phyloP scores from a whole-genome alignment of 2,113 vertebrate species.

The Camelus bactrianus region DNA sequence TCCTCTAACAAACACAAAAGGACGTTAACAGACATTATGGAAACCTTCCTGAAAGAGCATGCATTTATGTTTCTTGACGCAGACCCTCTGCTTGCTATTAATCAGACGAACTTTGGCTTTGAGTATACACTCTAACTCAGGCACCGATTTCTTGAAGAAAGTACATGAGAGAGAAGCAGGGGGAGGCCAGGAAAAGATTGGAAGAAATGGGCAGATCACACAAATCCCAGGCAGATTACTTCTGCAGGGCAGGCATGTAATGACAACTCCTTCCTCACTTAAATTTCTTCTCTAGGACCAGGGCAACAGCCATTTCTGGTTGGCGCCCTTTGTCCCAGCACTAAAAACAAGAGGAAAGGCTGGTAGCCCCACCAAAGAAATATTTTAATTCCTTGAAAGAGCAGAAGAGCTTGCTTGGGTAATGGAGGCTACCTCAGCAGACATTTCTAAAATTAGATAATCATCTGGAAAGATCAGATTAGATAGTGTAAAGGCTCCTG shows the following conservation, averaged over 20 bases:
- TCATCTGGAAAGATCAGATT: constrained; percentile 17
- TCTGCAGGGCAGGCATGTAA: background rate
- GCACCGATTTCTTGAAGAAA: background rate
- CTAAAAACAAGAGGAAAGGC: background rate
- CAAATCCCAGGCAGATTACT: background rate
- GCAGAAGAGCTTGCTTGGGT: background rate
- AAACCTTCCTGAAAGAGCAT: background rate
- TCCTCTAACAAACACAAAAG: background rate
- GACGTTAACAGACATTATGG: background rate
- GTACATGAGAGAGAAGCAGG: background rate
- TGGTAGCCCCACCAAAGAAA: background rate
- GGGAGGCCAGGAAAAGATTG: background rate
- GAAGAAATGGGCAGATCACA: background rate
- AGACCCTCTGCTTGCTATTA: background rate
- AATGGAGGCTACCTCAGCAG: background rate
- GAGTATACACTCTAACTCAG: background rate
- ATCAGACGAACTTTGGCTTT: background rate
- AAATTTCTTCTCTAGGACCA: background rate
- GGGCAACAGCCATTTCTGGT: background rate
- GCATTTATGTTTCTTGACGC: background rate
- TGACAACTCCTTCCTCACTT: background rate
- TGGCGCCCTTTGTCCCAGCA: background rate
- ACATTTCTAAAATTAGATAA: constrained; percentile 31
- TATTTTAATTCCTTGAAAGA: background rate
- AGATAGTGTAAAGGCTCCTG: background rate